phyloP scores from a whole-genome alignment of 2,797 vertebrate genomes.

The Channa striata region DNA sequence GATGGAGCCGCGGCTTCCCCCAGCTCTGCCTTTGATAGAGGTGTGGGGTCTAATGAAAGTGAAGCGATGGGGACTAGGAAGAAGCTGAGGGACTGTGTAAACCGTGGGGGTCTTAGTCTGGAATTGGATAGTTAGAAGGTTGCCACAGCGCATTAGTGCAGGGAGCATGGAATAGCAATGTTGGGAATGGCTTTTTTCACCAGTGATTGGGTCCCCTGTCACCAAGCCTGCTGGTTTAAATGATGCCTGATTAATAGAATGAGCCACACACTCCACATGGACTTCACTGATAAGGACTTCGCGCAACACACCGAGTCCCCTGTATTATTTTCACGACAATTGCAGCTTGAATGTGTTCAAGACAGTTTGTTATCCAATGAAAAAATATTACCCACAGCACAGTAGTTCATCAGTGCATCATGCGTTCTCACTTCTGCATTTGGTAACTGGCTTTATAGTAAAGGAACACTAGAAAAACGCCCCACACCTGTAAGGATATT shows the following conservation, averaged over 20 bases:
- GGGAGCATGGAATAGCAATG: conserved; percentile 72
- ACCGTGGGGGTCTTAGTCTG: conserved; percentile 74
- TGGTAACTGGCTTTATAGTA: conserved; percentile 42
- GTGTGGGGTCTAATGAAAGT: conserved; percentile 80
- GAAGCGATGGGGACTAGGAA: conserved; percentile 65
- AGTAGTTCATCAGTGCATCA: conserved; percentile 45
- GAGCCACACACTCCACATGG: conserved; percentile 74
- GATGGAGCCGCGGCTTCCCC: conserved; percentile 57
- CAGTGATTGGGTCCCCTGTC: conserved; percentile 80
- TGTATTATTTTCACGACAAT: conserved; percentile 49
- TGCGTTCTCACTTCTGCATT: conserved; percentile 37
- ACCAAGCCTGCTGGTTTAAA: conserved; percentile 78
- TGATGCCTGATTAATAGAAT: conserved; percentile 82
- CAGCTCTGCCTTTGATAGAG: conserved; percentile 73
- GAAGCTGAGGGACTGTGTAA: conserved; percentile 73
- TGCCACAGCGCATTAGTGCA: conserved; percentile 82
- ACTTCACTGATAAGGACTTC: conserved; percentile 67
- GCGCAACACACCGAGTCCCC: conserved; percentile 40
- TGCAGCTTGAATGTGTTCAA: conserved; percentile 48
- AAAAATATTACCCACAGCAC: conserved; percentile 43
- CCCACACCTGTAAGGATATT: conserved; percentile 51
- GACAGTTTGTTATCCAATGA: conserved; percentile 49
- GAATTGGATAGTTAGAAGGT: conserved; percentile 86
- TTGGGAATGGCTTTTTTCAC: conserved; percentile 75
- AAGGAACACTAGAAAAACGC: conserved; percentile 32